A percentile compares a stretch with the other conserved stretches of the same genome.
Evolutionary conservation across 2,797 vertebrate species (phyloP).

Genomic region (Labeo calbasu): DNA sequence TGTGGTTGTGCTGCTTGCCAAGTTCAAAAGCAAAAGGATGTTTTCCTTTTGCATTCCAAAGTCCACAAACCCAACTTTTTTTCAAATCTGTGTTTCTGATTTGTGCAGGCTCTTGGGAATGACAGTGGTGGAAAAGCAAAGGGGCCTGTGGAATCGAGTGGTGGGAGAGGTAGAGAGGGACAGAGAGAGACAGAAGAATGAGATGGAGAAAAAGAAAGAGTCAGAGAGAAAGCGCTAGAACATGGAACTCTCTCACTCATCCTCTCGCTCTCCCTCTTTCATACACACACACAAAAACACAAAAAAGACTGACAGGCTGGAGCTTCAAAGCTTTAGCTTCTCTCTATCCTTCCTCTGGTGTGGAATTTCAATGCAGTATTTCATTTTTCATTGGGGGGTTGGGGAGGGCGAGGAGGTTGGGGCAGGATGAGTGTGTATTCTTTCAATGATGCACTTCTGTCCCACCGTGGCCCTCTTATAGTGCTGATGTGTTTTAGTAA

Average conservation of each 20-base stretch:
- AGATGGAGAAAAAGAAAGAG: constrained; percentile 51
- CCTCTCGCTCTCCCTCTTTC: constrained; percentile 55
- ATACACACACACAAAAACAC: constrained; percentile 62
- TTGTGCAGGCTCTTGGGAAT: constrained; percentile 74
- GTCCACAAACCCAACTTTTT: constrained; percentile 78
- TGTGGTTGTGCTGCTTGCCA: constrained; percentile 69
- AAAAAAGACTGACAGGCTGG: constrained; percentile 77
- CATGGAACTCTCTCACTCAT: constrained; percentile 66
- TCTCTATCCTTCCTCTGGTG: constrained; percentile 70
- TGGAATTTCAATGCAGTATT: constrained; percentile 77
- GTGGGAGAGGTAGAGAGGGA: constrained; percentile 55
- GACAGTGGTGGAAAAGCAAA: constrained; percentile 61
- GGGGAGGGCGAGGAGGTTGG: constrained; percentile 50
- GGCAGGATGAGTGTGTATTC: constrained; percentile 60
- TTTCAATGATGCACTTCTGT: constrained; percentile 64
- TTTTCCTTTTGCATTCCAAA: constrained; percentile 72
- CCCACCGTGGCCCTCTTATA: constrained; percentile 52
- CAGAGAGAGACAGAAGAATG: constrained; percentile 36
- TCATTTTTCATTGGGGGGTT: constrained; percentile 62
- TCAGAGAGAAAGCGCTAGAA: constrained; percentile 59
- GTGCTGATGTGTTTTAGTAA: constrained; percentile 68
- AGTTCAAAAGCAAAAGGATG: constrained; percentile 70
- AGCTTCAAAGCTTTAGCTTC: constrained; percentile 75
- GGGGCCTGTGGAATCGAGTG: constrained; percentile 49
- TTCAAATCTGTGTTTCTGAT: constrained; percentile 72